Percentiles rank a stretch among this genome's conserved stretches.
Conservation (phyloP, 1,140 invertebrate species). For the Bombus superbus region DNA sequence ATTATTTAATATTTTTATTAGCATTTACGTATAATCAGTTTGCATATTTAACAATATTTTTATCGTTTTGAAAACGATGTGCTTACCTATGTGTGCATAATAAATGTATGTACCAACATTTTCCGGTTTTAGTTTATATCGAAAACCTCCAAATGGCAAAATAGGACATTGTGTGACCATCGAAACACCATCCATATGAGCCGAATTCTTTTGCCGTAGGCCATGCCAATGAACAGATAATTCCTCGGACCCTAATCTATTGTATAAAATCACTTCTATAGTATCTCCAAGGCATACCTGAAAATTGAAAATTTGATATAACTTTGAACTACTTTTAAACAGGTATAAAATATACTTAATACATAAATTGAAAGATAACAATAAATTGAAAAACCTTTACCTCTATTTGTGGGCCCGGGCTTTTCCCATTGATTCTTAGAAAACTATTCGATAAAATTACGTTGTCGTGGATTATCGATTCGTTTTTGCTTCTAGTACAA, state of each 20-base stretch:
- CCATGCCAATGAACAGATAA: constrained; percentile 81
- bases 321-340: no score
- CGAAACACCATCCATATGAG: constrained; percentile 85
- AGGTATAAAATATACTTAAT: no score
- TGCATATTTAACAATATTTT: no score
- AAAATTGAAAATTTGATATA: constrained; percentile 40
- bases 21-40: no score
- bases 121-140: constrained; percentile 82
- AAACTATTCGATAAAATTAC: not conserved
- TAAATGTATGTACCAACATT: constrained; percentile 85
- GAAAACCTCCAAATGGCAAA: constrained; percentile 81
- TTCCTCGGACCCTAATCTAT: constrained; percentile 64
- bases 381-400: constrained; percentile 76
- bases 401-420: constrained; percentile 93
- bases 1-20: not conserved
- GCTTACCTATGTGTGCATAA: constrained; percentile 84
- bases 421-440: constrained; percentile 87
- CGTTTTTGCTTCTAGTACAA: not conserved
- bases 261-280: constrained; percentile 87
- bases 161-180: constrained; percentile 86
- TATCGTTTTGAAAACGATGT: not conserved
- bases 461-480: not conserved
- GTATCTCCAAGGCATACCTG: constrained; percentile 90
- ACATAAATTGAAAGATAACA: not conserved
- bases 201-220: constrained; percentile 67